A percentile compares a stretch with the other conserved stretches of the same genome.
These are phyloP conservation scores for Tachyglossus aculeatus DNA, from an alignment of 2,797 vertebrate genomes.

Conservation along the genomic window DNA sequence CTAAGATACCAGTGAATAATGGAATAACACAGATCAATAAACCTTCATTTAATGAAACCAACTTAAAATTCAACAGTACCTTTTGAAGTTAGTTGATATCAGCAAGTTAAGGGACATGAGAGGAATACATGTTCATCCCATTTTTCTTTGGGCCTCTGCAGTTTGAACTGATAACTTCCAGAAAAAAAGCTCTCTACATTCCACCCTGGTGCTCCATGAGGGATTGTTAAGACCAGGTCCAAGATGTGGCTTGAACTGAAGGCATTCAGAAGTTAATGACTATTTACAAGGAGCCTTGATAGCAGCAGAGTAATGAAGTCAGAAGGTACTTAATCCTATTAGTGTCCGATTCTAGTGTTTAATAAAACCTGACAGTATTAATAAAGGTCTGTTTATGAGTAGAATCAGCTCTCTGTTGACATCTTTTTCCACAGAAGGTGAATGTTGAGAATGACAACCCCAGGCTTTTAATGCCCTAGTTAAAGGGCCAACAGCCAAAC, in stretches of 20 bases:
- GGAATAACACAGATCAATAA: background rate
- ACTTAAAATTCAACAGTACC: background rate
- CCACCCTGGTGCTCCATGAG: background rate
- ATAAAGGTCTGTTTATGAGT: slow-evolving; percentile 33
- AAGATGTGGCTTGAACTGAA: background rate
- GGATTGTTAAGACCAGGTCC: background rate
- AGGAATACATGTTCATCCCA: background rate
- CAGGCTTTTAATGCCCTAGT: slow-evolving; percentile 22
- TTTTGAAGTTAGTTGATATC: background rate
- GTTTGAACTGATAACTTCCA: background rate
- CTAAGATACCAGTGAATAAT: background rate
- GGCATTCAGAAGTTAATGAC: background rate
- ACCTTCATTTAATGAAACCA: background rate
- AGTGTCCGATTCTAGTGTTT: slow-evolving; percentile 19
- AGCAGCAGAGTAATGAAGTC: slow-evolving; percentile 17
- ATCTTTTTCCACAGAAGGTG: slow-evolving; percentile 37
- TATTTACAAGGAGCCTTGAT: slow-evolving; percentile 10
- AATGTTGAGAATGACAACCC: slow-evolving; percentile 31
- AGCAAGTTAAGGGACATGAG: background rate
- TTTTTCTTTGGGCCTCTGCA: background rate
- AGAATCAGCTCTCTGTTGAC: slow-evolving; percentile 20
- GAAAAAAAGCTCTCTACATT: background rate
- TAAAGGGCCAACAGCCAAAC: slow-evolving; percentile 2
- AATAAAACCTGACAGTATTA: slow-evolving; percentile 36
- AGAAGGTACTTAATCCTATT: slow-evolving; percentile 36